Evolutionary conservation across 2,888 invertebrate genomes (phyloP).

Genomic region (Odontothrips loti): DNA sequence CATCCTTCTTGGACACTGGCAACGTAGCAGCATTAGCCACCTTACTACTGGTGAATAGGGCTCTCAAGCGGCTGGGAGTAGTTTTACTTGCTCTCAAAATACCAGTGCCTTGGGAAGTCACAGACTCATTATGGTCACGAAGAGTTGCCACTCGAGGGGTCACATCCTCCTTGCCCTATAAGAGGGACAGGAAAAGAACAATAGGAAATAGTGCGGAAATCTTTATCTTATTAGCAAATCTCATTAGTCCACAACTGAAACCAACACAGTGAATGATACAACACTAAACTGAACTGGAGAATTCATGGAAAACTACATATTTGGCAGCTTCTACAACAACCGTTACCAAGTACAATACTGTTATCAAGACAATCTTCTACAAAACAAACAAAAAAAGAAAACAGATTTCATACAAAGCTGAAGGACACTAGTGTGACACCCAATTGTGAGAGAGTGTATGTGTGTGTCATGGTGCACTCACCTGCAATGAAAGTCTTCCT

Average conservation of each 20-base stretch:
- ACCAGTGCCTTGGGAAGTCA: slow-evolving; percentile 41
- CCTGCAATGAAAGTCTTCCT: slow-evolving; percentile 65
- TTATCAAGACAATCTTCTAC: not conserved
- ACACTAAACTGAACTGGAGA: not conserved
- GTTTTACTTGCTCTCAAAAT: slow-evolving; percentile 46
- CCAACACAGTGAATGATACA: not conserved
- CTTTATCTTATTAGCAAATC: slow-evolving; percentile 17
- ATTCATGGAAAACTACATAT: no score
- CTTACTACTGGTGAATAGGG: slow-evolving; percentile 50
- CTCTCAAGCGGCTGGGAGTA: slow-evolving; percentile 62
- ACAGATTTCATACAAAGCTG: slow-evolving; percentile 21
- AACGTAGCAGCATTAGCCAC: slow-evolving; percentile 6
- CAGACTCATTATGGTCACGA: slow-evolving; percentile 5
- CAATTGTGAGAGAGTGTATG: slow-evolving; percentile 36
- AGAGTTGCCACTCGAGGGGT: not conserved
- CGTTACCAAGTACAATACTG: no score
- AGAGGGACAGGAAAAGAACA: not conserved
- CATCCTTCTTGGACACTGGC: not conserved
- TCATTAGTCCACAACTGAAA: no score
- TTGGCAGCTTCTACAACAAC: not conserved
- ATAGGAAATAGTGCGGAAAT: slow-evolving; percentile 21
- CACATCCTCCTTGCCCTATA: not conserved
- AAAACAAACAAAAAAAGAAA: not conserved
- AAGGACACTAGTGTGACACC: slow-evolving; percentile 18
- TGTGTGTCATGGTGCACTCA: slow-evolving; percentile 45